Base-by-base conservation (phyloP, 2,888 invertebrate species). In the Unio delphinus region DNA sequence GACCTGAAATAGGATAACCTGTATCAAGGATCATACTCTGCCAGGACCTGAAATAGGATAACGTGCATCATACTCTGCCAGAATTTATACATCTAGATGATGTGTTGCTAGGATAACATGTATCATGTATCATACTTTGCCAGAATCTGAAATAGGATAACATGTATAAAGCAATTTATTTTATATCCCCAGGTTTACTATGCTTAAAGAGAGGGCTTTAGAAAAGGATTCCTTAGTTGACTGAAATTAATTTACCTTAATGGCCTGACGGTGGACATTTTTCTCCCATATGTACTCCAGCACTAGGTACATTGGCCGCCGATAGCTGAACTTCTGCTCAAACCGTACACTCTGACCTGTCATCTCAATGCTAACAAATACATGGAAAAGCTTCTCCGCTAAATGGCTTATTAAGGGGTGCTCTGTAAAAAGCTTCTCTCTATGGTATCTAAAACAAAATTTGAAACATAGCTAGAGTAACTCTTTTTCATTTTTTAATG, bases 301-400 rank as follows among this genome's bases (percentile, higher is more conserved):
- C 1, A 97, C 94, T 57, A 94, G 92, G 87, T 98, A 98, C 97
- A 98, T 98, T 3, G 98, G 98, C 59, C 96, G 93, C 30, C 98
- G 93, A 89, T 98, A 98, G 90, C 97, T 96, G 90, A 98, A 98
- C 91, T 98, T 98, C 90, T 98, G 96, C 88, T 98, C 98, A 88
- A 98, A 98, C 85, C 96, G 95, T 28, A 98, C 97, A 86, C 95
- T 95, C 89, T 97, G 96, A 0, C 98, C 98, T 0, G 97, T 97
- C 95, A 97, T 96, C 91, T 98, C 98, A 74, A 98, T 98, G 78
- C 95, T 95, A n/a, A 98, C 97, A 90, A 98, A 98, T 15, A 98
- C 97, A 87, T 96, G 93, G 69, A 98, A 91, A 54, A 98, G 91
- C 86, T 94, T 95, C 61, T 93, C 92, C 18, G 95, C 94, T 71